Evolutionary conservation across 1,140 invertebrate genomes (phyloP), one percentile per base, ranked within the genome.

Genomic region (Lordiphosa stackelbergi): DNA sequence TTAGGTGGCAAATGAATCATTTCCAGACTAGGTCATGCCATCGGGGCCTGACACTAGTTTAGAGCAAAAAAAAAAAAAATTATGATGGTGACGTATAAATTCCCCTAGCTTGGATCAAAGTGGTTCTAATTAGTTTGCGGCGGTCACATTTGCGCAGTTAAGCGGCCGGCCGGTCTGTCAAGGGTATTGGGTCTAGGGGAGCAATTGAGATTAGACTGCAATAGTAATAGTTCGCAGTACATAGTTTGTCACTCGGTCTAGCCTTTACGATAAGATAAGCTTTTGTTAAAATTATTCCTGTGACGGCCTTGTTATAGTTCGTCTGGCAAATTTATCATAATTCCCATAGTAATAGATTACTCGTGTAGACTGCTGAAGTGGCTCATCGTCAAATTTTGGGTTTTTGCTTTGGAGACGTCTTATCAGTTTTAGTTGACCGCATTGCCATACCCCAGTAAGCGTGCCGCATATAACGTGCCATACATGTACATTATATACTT

Each of bases 61-160:
- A 1, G 16, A 16, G 16, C 1, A 16, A 8, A 22, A 54, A 42
- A 36, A 49, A 22, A 54, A 42, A 36, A 49, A 22, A 36, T n/a
- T 47, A 53, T 40, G 35, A 46, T 60, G 42, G 48, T 70, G 49
- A 75, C 37, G 49, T 40, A 46, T 46, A 19, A 7, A 13, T 19
- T 12, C 9, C 5, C 37, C 34, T 16, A 7, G 40, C 48, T 49
- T 59, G 53, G 65, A 66, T 59, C 22, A 38, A 63, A 51, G 58
- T 73, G 69, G 73, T 66, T 66, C 47, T 3, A 59, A 62, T 78
- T 73, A 78, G 73, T 62, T 78, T 46, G 11, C 5, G 42, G 56
- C 48, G 40, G 73, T 42, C 59, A 19, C 43, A 61, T 65, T 57
- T 73, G 69, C 68, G 73, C 66, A 53, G 52, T 55, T 65, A 49